A percentile compares a stretch with the other conserved stretches of the same genome.
Evolutionary conservation across 1,140 invertebrate species (phyloP).

Genomic region (Eufriesea mexicana): DNA sequence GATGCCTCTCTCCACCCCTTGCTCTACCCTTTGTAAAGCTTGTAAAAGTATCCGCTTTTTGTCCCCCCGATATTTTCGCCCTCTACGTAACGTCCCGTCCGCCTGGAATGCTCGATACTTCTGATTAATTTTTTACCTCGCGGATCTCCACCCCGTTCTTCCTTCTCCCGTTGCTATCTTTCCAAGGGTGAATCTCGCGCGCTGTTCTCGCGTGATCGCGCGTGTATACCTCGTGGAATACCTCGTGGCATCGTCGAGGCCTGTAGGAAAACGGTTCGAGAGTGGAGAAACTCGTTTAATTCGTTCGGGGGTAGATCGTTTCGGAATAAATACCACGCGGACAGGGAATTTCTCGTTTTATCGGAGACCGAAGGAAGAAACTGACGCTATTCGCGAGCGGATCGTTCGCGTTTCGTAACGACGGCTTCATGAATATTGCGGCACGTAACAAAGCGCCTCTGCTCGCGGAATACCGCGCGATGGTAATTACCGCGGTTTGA

Average conservation of each 20-base stretch:
- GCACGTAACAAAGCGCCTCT: background rate
- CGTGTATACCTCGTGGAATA: too few relatives aligned
- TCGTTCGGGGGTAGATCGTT: background rate
- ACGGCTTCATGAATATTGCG: conserved; percentile 30
- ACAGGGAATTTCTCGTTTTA: too few relatives aligned
- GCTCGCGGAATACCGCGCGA: conserved; percentile 8
- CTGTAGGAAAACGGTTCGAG: too few relatives aligned
- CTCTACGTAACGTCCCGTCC: background rate
- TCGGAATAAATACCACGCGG: background rate
- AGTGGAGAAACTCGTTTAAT: background rate
- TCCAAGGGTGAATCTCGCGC: too few relatives aligned
- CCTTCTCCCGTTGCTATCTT: background rate
- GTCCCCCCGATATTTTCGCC: background rate
- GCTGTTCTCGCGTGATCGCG: too few relatives aligned
- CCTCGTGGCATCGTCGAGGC: too few relatives aligned
- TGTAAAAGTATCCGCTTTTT: background rate
- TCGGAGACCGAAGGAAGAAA: background rate
- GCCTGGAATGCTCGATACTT: background rate
- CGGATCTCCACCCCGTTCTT: background rate
- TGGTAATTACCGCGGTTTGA: conserved; percentile 21
- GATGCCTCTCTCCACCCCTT: background rate
- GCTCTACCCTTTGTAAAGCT: background rate
- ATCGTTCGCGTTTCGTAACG: background rate
- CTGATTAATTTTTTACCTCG: background rate
- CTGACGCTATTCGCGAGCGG: background rate